A percentile compares a stretch with the other conserved stretches of the same genome.
Conservation (phyloP, 2,113 vertebrate species). For the Myrmecophaga tridactyla region DNA sequence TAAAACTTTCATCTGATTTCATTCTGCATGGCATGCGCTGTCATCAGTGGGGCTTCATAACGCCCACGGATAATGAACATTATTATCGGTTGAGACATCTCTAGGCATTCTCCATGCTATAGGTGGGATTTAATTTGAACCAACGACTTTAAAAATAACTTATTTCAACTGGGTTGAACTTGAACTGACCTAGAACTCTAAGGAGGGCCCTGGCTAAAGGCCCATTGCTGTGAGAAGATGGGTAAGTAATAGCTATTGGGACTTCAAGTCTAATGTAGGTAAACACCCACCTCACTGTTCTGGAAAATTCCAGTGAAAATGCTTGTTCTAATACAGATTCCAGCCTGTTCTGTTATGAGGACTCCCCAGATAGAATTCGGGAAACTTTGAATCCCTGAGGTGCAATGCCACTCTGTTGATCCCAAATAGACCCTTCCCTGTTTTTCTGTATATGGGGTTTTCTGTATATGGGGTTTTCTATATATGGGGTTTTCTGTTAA, state of each 20-base stretch:
- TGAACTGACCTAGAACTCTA: constrained; percentile 24
- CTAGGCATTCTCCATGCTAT: background rate
- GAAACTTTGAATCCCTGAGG: background rate
- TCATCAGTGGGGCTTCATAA: background rate
- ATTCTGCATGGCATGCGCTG: background rate
- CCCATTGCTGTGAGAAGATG: background rate
- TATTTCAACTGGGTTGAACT: constrained; percentile 19
- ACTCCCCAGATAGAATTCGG: background rate
- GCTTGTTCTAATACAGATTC: background rate
- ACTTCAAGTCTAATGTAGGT: background rate
- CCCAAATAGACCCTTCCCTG: background rate
- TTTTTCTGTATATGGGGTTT: background rate
- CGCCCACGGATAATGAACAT: background rate
- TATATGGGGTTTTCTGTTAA: background rate
- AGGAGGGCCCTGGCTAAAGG: background rate
- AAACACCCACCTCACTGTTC: background rate
- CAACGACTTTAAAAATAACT: constrained; percentile 35
- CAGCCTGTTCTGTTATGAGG: background rate
- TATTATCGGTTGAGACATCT: background rate
- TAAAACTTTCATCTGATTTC: background rate
- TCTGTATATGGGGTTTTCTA: constrained; percentile 37
- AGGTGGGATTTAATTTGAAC: constrained; percentile 11
- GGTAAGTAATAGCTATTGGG: background rate
- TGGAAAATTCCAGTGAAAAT: constrained; percentile 2
- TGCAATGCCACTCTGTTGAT: background rate